These are phyloP conservation scores for Trilocha varians DNA, from an alignment of 2,888 invertebrate genomes.

Conservation along the genomic window DNA sequence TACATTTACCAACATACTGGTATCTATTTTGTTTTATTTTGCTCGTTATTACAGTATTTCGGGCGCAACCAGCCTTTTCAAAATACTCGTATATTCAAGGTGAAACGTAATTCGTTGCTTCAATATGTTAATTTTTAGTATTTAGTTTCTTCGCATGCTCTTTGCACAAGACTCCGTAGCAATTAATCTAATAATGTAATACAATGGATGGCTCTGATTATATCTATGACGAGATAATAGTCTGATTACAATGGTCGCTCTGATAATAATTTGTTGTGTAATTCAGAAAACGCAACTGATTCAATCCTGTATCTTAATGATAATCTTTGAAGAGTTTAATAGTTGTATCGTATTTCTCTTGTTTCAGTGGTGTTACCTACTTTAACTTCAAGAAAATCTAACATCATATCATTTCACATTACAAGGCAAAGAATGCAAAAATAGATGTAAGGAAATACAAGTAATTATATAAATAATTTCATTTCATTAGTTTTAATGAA, in stretches of 20 bases:
- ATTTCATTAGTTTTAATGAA: no score
- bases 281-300: conserved; percentile 8
- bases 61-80: conserved; percentile 1
- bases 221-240: conserved; percentile 23
- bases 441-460: no score
- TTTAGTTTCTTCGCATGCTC: background rate
- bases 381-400: no score
- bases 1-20: no score
- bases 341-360: background rate
- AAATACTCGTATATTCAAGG: conserved; percentile 8
- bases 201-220: conserved; percentile 25
- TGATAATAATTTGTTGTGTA: conserved; percentile 10
- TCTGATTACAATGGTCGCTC: conserved; percentile 12
- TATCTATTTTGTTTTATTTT: no score
- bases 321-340: background rate
- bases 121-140: background rate
- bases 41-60: background rate
- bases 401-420: no score
- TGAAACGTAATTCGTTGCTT: background rate
- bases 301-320: conserved; percentile 5
- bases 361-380: no score
- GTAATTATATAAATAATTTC: no score
- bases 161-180: conserved; percentile 11
- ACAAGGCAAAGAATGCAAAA: no score
- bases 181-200: conserved; percentile 16